Evolutionary conservation across 2,797 vertebrate species (phyloP), one percentile per base, ranked within the genome.

Genomic region (Leontopithecus rosalia): DNA sequence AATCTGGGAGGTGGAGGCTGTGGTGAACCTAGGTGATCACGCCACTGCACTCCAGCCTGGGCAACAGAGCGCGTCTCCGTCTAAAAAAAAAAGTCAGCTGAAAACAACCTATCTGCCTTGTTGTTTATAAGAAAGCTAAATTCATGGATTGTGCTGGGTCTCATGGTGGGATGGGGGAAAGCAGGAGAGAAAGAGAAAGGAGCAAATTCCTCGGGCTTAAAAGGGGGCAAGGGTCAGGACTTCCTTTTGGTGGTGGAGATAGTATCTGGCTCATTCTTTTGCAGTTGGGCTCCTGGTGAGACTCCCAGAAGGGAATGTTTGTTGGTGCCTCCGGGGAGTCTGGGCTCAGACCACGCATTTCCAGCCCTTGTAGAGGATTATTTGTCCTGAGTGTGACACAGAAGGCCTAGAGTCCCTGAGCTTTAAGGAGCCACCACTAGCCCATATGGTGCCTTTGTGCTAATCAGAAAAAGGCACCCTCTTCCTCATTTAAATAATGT

Each of bases 91-190:
- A 55, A 70, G 67, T 4, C 7, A 4, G 11, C 30, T 43, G 61
- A 88, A 84, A n/a, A 67, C 46, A 46, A 67, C 8, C 0, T 36
- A 28, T 43, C 61, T 82, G 36, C 61, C 11, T 72, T 50, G 28
- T 52, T 48, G 77, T 92, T 75, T 43, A 28, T 33, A 33, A 39
- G 41, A 52, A 80, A 52, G 41, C 39, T 79, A 52, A 85, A 28
- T 3, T 83, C 9, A 0, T 2, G 33, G 33, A 14, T 1, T 3
- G 9, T 41, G 19, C 30, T 73, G 76, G 26, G 12, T 55, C 19
- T 90, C 41, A 11, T 6, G 72, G 70, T 26, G 43, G 24, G 11
- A 15, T 20, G 28, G 10, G 24, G 30, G 12, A 46, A 79, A 19
- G 43, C 10, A 14, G 17, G 58, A 67, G 22, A 67, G 67, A 89